Evolutionary conservation across 2,888 invertebrate species (phyloP).

Genomic region (Oligia latruncula): DNA sequence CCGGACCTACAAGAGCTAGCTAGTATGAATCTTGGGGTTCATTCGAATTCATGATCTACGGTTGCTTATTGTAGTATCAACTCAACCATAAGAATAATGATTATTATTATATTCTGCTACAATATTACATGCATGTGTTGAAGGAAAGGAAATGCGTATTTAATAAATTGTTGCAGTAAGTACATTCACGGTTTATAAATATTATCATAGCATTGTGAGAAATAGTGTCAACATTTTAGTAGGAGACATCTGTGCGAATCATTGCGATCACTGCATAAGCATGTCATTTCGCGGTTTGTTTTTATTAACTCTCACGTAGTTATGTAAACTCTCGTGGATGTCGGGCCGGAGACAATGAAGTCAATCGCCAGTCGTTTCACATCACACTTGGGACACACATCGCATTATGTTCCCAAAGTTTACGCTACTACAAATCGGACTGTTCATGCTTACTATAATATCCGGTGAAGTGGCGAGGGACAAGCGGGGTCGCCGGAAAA

Average conservation of each 20-base stretch:
- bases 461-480: conserved; percentile 69
- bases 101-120: too few relatives aligned
- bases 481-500: conserved; percentile 72
- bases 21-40: too few relatives aligned
- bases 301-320: conserved; percentile 72
- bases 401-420: conserved; percentile 75
- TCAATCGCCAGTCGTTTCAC: conserved; percentile 70
- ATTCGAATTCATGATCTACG: background rate
- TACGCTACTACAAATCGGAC: conserved; percentile 64
- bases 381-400: conserved; percentile 69
- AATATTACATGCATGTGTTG: background rate
- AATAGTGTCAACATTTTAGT: conserved; percentile 68
- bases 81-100: too few relatives aligned
- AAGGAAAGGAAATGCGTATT: conserved; percentile 5
- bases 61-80: background rate
- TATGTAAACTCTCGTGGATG: conserved; percentile 75
- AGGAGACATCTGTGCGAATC: conserved; percentile 73
- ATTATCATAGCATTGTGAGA: conserved; percentile 67
- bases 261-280: conserved; percentile 67
- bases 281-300: conserved; percentile 71
- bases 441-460: conserved; percentile 68
- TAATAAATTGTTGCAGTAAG: conserved; percentile 21
- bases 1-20: too few relatives aligned
- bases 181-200: conserved; percentile 66
- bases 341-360: conserved; percentile 42